phyloP scores from a whole-genome alignment of 2,888 invertebrate species.

The Hyles lineata region DNA sequence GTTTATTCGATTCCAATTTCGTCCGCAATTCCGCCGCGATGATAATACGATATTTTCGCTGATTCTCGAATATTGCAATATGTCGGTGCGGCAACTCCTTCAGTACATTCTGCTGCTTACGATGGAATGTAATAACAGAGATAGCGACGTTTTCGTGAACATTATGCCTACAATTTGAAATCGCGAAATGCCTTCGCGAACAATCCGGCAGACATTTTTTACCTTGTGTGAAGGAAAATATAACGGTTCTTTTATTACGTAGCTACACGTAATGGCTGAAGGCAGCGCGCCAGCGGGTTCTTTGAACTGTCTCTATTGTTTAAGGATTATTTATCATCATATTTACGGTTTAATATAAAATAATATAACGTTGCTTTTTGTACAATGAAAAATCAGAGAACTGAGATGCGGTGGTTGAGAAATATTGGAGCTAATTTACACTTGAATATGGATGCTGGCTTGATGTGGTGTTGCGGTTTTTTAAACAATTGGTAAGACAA shows the following conservation, averaged over 20 bases:
- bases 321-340: conserved; percentile 3
- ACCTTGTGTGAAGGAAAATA: conserved; percentile 24
- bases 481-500: too few relatives aligned
- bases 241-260: conserved; percentile 44
- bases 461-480: too few relatives aligned
- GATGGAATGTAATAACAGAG: conserved; percentile 71
- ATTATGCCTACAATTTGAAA: conserved; percentile 75
- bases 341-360: neutral
- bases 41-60: conserved; percentile 53
- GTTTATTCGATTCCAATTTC: conserved; percentile 59
- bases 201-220: conserved; percentile 33
- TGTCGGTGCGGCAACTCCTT: conserved; percentile 51
- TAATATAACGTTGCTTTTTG: neutral
- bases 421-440: too few relatives aligned
- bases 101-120: conserved; percentile 54
- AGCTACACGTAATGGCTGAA: conserved; percentile 29
- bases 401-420: too few relatives aligned
- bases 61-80: conserved; percentile 64
- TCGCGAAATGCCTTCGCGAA: conserved; percentile 58
- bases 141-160: conserved; percentile 63
- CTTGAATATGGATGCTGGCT: too few relatives aligned
- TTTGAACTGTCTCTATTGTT: neutral
- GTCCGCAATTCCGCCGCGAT: conserved; percentile 47
- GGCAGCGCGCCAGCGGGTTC: neutral
- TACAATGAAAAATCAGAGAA: too few relatives aligned